Conservation (phyloP, 2,797 vertebrate species). For the Tapirus indicus region DNA sequence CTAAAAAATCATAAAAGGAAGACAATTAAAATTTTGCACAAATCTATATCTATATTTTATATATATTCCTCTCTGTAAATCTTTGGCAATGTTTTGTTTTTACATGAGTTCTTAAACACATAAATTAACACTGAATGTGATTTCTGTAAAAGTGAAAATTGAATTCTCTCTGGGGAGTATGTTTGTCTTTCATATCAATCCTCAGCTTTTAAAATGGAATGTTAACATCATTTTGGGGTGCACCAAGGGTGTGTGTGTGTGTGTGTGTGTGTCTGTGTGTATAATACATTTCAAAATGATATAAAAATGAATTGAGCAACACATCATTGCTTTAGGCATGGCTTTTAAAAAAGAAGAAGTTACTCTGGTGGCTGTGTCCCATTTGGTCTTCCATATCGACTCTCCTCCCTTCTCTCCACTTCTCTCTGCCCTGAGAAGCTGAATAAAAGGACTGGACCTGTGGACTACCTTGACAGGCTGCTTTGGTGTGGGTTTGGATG, state of each 20-base stretch:
- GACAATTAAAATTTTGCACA: not conserved
- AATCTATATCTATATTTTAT: not conserved
- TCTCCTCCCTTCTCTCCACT: not conserved
- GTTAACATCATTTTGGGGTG: not conserved
- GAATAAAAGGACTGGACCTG: accelerated
- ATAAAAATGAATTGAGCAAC: not conserved
- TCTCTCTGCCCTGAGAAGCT: not conserved
- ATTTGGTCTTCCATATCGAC: not conserved
- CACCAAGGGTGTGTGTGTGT: not conserved
- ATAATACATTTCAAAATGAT: not conserved
- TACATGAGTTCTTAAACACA: conserved; percentile 15
- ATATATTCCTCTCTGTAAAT: not conserved
- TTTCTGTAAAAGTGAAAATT: conserved; percentile 59
- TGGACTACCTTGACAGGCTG: not conserved
- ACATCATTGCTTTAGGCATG: not conserved
- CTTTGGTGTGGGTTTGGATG: not conserved
- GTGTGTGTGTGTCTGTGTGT: not conserved
- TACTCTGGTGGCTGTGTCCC: not conserved
- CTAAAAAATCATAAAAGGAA: not conserved
- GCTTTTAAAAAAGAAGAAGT: not conserved
- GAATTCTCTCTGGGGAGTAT: conserved; percentile 46
- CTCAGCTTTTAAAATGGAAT: conserved; percentile 41
- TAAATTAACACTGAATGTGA: conserved; percentile 53
- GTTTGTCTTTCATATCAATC: not conserved
- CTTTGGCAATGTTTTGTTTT: conserved; percentile 52